phyloP scores from a whole-genome alignment of 2,888 invertebrate species.

The Pristionchus japonicus region DNA sequence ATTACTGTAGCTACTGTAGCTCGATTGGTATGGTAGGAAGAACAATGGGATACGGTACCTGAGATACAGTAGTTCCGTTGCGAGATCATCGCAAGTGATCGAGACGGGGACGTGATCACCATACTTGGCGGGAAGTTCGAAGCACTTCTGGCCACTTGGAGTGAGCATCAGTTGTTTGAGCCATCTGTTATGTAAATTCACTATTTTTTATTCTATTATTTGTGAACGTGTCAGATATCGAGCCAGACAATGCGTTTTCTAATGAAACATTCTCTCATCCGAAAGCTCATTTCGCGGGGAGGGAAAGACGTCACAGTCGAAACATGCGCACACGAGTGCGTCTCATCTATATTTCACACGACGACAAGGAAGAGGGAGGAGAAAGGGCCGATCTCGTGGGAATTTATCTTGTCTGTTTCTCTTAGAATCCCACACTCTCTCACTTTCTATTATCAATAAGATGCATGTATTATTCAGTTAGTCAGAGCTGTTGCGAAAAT shows the following conservation, averaged over 20 bases:
- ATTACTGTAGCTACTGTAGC: no score
- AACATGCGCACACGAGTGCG: not conserved
- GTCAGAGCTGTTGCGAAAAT: conserved; percentile 31
- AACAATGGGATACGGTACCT: conserved; percentile 49
- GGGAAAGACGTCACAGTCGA: not conserved
- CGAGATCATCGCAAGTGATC: conserved; percentile 61
- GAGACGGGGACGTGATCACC: conserved; percentile 55
- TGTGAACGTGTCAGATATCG: no score
- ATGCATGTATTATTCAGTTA: no score
- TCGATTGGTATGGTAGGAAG: not conserved
- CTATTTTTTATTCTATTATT: no score
- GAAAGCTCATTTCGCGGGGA: not conserved
- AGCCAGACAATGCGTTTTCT: no score
- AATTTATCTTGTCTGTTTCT: no score
- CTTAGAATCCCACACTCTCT: no score
- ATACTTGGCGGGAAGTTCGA: conserved; percentile 64
- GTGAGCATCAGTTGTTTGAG: conserved; percentile 68
- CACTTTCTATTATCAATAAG: no score
- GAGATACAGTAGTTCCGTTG: conserved; percentile 57
- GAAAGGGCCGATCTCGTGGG: not conserved
- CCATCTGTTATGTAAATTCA: conserved; percentile 61
- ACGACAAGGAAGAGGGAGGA: not conserved
- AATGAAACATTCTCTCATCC: not conserved
- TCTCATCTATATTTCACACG: conserved; percentile 30
- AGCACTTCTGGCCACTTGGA: conserved; percentile 55